Conservation (phyloP, 2,113 vertebrate species). For the Hemibagrus wyckioides region DNA sequence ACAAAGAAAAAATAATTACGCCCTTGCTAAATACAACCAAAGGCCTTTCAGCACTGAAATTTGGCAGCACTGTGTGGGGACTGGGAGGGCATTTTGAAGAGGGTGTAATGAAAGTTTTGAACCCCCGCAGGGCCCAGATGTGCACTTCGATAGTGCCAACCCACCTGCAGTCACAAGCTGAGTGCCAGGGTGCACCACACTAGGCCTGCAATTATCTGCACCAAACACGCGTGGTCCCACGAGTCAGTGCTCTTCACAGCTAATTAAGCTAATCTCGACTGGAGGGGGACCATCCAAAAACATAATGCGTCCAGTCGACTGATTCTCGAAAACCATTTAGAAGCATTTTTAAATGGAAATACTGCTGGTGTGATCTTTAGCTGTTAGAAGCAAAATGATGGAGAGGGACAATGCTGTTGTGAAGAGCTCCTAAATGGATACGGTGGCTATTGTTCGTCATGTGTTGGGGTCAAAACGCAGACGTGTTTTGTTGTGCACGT, state of each 20-base stretch:
- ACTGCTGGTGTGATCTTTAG: conserved; percentile 38
- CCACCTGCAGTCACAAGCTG: conserved; percentile 67
- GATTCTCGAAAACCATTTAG: conserved; percentile 57
- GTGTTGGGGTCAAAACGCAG: conserved; percentile 8
- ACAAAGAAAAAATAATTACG: conserved; percentile 54
- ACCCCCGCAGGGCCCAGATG: conserved; percentile 68
- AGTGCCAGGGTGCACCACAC: conserved; percentile 61
- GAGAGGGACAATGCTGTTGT: conserved; percentile 14
- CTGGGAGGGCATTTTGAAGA: conserved; percentile 62
- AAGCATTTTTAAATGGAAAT: conserved; percentile 54
- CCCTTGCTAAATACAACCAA: conserved; percentile 39
- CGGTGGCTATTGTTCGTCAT: conserved; percentile 28
- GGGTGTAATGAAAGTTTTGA: conserved; percentile 65
- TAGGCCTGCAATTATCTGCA: conserved; percentile 68
- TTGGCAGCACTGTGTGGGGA: conserved; percentile 57
- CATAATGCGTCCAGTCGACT: conserved; percentile 60
- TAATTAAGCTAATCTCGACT: conserved; percentile 74
- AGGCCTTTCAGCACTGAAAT: conserved; percentile 56
- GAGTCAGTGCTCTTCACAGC: conserved; percentile 73
- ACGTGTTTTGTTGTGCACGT: neutral
- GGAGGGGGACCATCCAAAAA: conserved; percentile 66
- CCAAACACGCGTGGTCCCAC: conserved; percentile 66
- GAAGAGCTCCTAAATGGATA: conserved; percentile 36
- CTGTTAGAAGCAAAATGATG: conserved; percentile 46
- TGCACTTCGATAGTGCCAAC: conserved; percentile 67